Conservation (phyloP, 2,888 invertebrate species). For the Epinotia demarniana region DNA sequence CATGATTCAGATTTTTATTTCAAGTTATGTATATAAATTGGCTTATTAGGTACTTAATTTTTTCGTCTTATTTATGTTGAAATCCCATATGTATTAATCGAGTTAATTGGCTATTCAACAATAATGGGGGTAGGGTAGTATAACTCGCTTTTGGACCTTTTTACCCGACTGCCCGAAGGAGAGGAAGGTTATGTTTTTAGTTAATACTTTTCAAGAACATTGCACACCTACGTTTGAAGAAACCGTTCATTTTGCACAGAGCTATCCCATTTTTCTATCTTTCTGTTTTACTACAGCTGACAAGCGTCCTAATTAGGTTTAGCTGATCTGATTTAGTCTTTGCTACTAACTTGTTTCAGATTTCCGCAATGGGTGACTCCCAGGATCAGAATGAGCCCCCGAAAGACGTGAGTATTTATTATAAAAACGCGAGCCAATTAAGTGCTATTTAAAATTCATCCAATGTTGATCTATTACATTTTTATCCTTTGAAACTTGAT, state of each 20-base stretch:
- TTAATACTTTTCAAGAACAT: background rate
- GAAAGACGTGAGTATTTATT: slow-evolving; percentile 71
- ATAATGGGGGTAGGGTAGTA: slow-evolving; percentile 28
- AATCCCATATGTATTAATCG: background rate
- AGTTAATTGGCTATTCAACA: slow-evolving; percentile 3
- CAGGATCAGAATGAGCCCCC: slow-evolving; percentile 76
- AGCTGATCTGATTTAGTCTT: slow-evolving; percentile 42
- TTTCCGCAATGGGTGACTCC: slow-evolving; percentile 72
- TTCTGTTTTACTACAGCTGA: background rate
- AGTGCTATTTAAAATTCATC: background rate
- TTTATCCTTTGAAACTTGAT: too few species aligned
- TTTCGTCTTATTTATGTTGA: background rate
- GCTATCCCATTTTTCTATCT: background rate
- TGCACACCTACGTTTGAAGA: background rate
- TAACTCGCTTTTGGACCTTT: background rate
- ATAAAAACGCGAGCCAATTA: background rate
- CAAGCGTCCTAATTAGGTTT: background rate
- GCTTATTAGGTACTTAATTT: background rate
- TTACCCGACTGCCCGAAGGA: too few species aligned
- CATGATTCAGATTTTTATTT: slow-evolving; percentile 9
- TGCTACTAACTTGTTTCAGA: slow-evolving; percentile 50
- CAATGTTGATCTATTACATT: too few species aligned
- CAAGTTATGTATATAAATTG: background rate
- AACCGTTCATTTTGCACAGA: background rate
- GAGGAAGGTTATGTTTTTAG: too few species aligned